Evolutionary conservation across 2,797 vertebrate species (phyloP), one percentile per base, ranked within the genome.

Genomic region (Sebastes variabilis): DNA sequence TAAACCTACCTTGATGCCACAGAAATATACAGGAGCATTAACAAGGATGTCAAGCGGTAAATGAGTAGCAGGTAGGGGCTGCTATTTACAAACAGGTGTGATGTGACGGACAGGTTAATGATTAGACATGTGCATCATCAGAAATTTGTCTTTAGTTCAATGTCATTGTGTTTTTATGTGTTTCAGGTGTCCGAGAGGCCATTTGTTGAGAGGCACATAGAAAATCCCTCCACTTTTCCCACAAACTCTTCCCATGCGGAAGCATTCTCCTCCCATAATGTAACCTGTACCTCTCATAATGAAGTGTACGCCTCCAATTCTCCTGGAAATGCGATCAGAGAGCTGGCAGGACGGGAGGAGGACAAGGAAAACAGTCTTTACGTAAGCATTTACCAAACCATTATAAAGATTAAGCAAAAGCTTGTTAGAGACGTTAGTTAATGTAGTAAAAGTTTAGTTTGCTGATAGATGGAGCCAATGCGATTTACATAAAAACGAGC

Each of bases 161-260:
- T 60, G 5, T 6, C 3, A 7, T 24, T 64, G 14, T 74, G 38
- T 49, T 72, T 14, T 46, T 74, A 1, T 86, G 3, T 80, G 27
- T 75, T 77, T 66, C 65, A 95, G 94, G 64, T 83, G 13, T 60
- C 73, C 55, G 52, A 54, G 71, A 83, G 79, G 58, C 81, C 91
- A 0, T 83, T 88, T 73, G 91, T 91, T n/a, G 89, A 89, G 56
- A 89, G 81, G 72, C 89, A 92, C 61, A 24, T 38, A 59, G 78
- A 89, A 66, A 66, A 78, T 70, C 66, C 16, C 12, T 55, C 80
- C 4, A 46, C 2, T 6, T 54, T 76, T 1, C 25, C 66, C 16
- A 12, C 22, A 32, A 36, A 25, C 27, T 20, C 54, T 10, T 59
- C 49, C 25, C 25, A 34, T 1, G 36, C 4, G 1, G 71, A 80